phyloP scores from a whole-genome alignment of 2,888 invertebrate species.

The Habrosyne pyritoides region DNA sequence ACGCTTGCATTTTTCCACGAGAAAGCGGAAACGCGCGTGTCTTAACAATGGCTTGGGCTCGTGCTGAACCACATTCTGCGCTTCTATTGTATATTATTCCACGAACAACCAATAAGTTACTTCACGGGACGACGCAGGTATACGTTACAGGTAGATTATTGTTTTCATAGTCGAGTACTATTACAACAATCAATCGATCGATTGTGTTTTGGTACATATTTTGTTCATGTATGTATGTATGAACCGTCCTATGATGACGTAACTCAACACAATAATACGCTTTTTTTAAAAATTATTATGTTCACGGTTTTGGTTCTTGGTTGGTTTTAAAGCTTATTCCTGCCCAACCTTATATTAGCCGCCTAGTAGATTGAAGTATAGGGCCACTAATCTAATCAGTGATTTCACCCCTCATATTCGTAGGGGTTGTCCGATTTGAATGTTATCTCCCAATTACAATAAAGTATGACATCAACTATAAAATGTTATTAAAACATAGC shows the following conservation, averaged over 20 bases:
- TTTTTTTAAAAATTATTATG: too few relatives aligned
- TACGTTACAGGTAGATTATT: constrained; percentile 18
- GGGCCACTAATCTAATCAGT: constrained; percentile 70
- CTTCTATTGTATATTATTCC: constrained; percentile 71
- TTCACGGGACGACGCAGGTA: constrained; percentile 19
- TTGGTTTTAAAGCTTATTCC: too few relatives aligned
- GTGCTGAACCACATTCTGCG: constrained; percentile 71
- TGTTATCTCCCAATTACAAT: background rate
- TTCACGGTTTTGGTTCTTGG: too few relatives aligned
- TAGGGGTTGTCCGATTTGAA: background rate
- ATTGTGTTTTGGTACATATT: too few relatives aligned
- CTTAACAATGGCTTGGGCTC: constrained; percentile 72
- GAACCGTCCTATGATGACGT: constrained; percentile 10
- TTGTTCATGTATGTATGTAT: too few relatives aligned
- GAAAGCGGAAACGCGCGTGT: constrained; percentile 82
- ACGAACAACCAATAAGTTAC: constrained; percentile 57
- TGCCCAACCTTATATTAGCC: background rate
- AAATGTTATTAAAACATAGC: constrained; percentile 4
- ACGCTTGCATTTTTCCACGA: constrained; percentile 80
- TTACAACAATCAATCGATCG: constrained; percentile 18
- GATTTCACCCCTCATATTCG: constrained; percentile 38
- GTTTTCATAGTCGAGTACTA: constrained; percentile 13
- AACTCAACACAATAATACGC: too few relatives aligned
- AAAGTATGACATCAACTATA: background rate
- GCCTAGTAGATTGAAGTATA: constrained; percentile 13